Base-by-base conservation (phyloP, 2,113 vertebrate genomes). In the Phainopepla nitens region DNA sequence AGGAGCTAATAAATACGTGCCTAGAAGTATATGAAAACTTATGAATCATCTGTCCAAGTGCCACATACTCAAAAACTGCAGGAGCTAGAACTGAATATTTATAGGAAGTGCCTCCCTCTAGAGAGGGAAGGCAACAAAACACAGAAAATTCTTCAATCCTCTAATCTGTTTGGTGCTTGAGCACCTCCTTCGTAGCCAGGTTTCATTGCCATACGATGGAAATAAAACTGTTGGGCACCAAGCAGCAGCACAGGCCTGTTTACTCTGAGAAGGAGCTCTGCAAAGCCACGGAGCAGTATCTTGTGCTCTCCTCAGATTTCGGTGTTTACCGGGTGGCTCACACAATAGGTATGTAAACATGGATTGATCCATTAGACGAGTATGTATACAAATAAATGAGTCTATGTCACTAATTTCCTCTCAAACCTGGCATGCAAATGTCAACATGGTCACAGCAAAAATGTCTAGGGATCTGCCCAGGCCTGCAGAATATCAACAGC, bases 401-500 rank as follows among this genome's bases (percentile, higher is more conserved):
- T 64, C 13, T 36, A 58, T 91, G 70, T 62, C 35, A 87, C 54
- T 47, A n/a, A 58, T 70, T 78, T 89, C 49, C 57, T 45, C 62
- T 87, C 72, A 92, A 94, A 85, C 24, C 60, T 15, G 44, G 45
- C 64, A 66, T 91, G 61, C 72, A 91, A 94, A 97, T 81, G 94
- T 95, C 95, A 96, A 36, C 13, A 22, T 6, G 28, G 64, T 56
- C 82, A 28, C 54, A 82, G 53, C 42, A 91, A 90, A 96, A 82
- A 84, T 23, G 49, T 92, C 60, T 61, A 84, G 47, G 27, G 72
- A 73, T 50, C 41, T 88, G 47, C 51, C 35, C 28, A 44, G 49
- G 45, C 60, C 66, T 90, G 69, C 29, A 51, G 65, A 84, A 49
- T 66, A 88, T 51, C 77, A 87, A 77, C 75, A 92, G 27, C 28